Evolutionary conservation across 1,140 invertebrate species (phyloP), one percentile per base, ranked within the genome.

Genomic region (Euschistus heros): DNA sequence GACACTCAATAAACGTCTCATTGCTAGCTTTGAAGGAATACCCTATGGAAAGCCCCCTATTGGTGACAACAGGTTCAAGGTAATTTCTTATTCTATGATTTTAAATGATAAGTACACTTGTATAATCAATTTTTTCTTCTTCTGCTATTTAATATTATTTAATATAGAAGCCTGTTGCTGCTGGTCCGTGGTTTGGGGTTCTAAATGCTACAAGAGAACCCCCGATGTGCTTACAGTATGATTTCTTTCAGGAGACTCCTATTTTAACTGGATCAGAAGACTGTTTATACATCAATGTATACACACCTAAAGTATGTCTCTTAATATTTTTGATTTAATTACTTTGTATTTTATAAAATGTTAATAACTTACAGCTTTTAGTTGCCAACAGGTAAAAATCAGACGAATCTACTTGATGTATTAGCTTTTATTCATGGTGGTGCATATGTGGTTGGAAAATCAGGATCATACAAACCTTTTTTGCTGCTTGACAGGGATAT

Each of bases 361-460:
- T 5, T 3, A 30, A 30, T 37, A 37, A 37, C 13, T 37, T 37
- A 13, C 13, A 37, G 8, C 33, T 37, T 37, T 37, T 37, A 37
- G 33, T 37, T 37, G 33, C 33, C 33, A 37, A 13, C 4, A 37
- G 8, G 8, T 37, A 13, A 37, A 13, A 37, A 37, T 6, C 7
- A 37, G 1, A 6, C 33, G 7, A 62, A 55, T 22, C 33, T 42
- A 15, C 44, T 64, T 24, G 18, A 20, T 59, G 77, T 80, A 1
- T 68, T 79, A 47, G 77, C 82, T 0, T 80, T 77, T 59, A 76
- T 82, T 42, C 81, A 81, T 71, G 76, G 76, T 59, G 78, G 78
- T 20, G 76, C 71, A 50, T 79, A 78, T 65, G 73, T 73, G 68
- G 71, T 72, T 64, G 77, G 79, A 24, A 70, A 73, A 5, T 74